These are phyloP conservation scores for Drosophila testacea DNA, from an alignment of 2,888 invertebrate genomes.

Conservation along the genomic window DNA sequence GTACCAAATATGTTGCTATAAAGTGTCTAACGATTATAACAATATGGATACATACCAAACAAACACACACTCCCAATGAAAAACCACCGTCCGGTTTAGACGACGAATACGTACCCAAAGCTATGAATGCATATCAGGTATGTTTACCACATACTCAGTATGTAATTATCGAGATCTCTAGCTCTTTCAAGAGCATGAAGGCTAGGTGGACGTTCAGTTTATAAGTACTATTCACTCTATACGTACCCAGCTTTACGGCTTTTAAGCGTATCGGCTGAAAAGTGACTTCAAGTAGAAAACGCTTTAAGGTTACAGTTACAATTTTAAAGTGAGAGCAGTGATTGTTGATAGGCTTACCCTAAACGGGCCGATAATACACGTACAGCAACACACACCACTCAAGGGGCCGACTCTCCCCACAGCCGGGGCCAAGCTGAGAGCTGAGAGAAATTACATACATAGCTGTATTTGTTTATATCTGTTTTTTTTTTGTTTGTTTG, in stretches of 20 bases:
- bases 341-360: constrained; percentile 64
- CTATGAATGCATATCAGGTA: constrained; percentile 36
- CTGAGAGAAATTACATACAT: constrained; percentile 37
- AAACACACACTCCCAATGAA: constrained; percentile 43
- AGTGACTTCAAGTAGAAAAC: constrained; percentile 68
- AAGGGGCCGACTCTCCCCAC: constrained; percentile 25
- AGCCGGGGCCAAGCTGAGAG: constrained; percentile 40
- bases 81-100: constrained; percentile 19
- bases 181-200: constrained; percentile 13
- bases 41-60: constrained; percentile 41
- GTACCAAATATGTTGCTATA: constrained; percentile 51
- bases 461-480: constrained; percentile 25
- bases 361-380: constrained; percentile 56
- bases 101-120: constrained; percentile 58
- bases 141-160: constrained; percentile 43
- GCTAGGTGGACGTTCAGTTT: constrained; percentile 33
- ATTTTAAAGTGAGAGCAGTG: constrained; percentile 47
- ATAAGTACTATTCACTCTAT: constrained; percentile 53
- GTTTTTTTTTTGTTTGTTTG: constrained; percentile 8
- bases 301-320: constrained; percentile 59
- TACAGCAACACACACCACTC: constrained; percentile 34
- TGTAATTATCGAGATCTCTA: constrained; percentile 49
- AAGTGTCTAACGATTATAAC: constrained; percentile 45
- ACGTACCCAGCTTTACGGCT: constrained; percentile 64
- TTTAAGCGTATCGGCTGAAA: constrained; percentile 58